Evolutionary conservation across 1,140 invertebrate species (phyloP).

Genomic region (Lepidurus apus): DNA sequence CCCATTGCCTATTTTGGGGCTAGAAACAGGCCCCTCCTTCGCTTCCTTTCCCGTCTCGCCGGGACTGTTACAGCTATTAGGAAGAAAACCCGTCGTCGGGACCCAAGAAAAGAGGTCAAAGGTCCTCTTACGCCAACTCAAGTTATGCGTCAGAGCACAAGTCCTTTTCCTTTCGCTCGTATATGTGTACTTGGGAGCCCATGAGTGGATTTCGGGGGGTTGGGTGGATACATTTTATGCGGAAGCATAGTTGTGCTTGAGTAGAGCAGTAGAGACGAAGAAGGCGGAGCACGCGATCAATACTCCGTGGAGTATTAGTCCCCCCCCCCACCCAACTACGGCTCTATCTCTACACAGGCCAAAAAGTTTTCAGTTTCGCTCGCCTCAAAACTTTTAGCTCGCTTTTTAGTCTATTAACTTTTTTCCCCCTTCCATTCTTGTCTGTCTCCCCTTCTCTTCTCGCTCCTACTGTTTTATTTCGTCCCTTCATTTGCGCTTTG

Average conservation of each 20-base stretch:
- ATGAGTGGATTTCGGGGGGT: not conserved
- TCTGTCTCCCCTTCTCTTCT: not conserved
- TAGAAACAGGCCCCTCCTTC: too few species aligned
- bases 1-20: too few species aligned
- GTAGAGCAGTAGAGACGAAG: not conserved
- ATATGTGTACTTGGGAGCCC: not conserved
- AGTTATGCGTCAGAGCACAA: not conserved
- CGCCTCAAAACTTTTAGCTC: not conserved
- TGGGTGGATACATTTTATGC: not conserved
- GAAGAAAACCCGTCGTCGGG: not conserved
- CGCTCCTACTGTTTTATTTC: not conserved
- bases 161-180: not conserved
- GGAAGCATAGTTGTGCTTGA: not conserved
- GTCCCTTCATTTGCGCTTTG: not conserved
- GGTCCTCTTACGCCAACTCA: not conserved
- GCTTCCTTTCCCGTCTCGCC: too few species aligned
- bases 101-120: not conserved
- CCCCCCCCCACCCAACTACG: not conserved
- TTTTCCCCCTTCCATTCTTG: not conserved
- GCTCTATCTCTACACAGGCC: not conserved
- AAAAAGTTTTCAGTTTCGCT: conserved; percentile 15
- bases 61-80: conserved; percentile 4
- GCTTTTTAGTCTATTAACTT: not conserved
- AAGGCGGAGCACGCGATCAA: conserved; percentile 6
- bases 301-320: not conserved